Evolutionary conservation across 2,797 vertebrate species (phyloP).

Genomic region (Otolemur crassicaudatus): DNA sequence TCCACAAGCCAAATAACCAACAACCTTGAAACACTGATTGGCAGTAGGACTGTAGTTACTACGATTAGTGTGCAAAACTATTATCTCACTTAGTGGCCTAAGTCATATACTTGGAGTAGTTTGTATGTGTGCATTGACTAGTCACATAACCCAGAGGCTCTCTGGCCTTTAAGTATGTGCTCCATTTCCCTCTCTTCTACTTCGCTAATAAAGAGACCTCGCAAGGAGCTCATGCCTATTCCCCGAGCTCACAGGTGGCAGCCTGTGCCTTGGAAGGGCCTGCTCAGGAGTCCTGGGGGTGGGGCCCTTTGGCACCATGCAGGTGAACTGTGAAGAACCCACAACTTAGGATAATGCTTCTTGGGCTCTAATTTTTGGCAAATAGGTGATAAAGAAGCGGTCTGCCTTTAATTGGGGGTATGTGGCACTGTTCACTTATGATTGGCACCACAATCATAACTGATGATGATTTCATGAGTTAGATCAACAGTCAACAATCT

Average conservation of each 20-base stretch:
- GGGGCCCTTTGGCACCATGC: no score
- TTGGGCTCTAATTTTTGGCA: neutral
- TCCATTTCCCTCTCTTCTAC: neutral
- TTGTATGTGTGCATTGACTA: neutral
- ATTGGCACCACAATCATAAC: no score
- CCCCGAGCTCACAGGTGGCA: neutral
- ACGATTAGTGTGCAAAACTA: neutral
- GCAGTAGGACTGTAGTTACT: neutral
- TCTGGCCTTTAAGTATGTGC: neutral
- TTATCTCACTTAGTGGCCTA: neutral
- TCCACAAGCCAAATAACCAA: neutral
- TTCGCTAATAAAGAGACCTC: no score
- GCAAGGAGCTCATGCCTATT: rapidly evolving
- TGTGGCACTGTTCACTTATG: neutral
- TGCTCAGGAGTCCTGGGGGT: neutral
- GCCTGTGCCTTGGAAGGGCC: neutral
- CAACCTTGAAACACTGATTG: neutral
- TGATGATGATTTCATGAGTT: neutral
- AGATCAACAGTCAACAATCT: neutral
- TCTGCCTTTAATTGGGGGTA: neutral
- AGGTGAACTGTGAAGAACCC: neutral
- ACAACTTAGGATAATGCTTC: neutral
- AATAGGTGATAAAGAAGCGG: neutral
- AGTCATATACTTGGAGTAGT: neutral
- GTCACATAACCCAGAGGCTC: neutral